phyloP scores from a whole-genome alignment of 2,797 vertebrate genomes.

The Crypturellus tataupa region DNA sequence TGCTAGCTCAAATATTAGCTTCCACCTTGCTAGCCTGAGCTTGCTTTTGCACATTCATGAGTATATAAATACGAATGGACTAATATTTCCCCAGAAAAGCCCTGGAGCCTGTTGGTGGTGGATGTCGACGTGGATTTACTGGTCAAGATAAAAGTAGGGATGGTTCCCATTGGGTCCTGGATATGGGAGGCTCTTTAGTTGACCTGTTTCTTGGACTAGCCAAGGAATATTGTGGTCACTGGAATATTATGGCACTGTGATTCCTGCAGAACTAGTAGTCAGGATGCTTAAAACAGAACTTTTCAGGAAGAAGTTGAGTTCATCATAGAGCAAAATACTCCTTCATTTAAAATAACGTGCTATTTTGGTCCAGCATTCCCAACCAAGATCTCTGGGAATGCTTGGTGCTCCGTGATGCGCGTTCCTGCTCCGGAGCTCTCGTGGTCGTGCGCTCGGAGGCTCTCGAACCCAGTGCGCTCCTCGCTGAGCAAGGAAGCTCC shows the following conservation, averaged over 20 bases:
- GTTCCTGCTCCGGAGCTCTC: neutral
- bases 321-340: neutral
- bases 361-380: neutral
- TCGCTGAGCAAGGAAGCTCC: neutral
- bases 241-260: neutral
- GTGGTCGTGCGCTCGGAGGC: accelerated
- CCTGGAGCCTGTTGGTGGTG: neutral
- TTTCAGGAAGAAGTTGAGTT: neutral
- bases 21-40: constrained; percentile 10
- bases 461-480: neutral
- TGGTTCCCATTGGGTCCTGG: neutral
- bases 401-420: accelerated
- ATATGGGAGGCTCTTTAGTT: neutral
- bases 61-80: neutral
- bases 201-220: neutral
- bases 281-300: neutral
- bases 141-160: neutral
- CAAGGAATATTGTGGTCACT: neutral
- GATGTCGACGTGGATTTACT: neutral
- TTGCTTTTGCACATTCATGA: neutral
- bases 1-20: constrained; percentile 25
- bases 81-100: neutral
- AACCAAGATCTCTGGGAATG: neutral
- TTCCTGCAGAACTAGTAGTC: accelerated
- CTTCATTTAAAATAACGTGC: neutral